Base-by-base conservation (phyloP, 1,140 invertebrate species). In the Carposina sasakii region DNA sequence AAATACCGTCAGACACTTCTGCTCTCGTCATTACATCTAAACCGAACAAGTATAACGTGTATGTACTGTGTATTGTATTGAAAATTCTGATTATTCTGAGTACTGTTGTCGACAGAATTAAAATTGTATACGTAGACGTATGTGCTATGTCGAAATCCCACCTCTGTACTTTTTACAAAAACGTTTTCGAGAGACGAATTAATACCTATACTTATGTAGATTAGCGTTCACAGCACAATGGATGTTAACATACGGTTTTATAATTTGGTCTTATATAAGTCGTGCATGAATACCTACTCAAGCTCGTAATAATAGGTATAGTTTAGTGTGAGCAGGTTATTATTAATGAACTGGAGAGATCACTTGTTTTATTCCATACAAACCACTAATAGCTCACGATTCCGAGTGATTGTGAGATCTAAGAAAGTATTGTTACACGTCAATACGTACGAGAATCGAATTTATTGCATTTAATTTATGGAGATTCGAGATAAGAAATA, bases 131-230 rank as follows among this genome's bases (percentile, higher is more conserved):
- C n/a, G 63, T 64, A 72, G 9, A 13, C 13, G 33, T 36, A 36
- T 17, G 9, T 36, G 10, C 33, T n/a, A 54, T 81, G 75, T 70
- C 70, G 77, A 71, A 78, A 78, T n/a, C n/a, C n/a, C 61, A 57
- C 57, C 60, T 73, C 57, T 59, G 57, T 47, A 47, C 75, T 77
- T 69, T 78, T 77, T 74, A 77, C 69, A 70, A 62, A 68, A 76
- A 71, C 70, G 66, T 68, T 81, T 81, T 79, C 76, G 72, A 71
- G 77, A 77, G 72, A 76, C 65, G 76, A 69, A 82, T 82, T 79
- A 82, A 82, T 82, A 79, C 76, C 73, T 75, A 76, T 77, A 81
- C 74, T 82, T 82, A 79, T 78, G 77, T 77, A 81, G 75, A 81
- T 81, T 77, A 73, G 66, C 64, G 69, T 54, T 66, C n/a, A 57